Base-by-base conservation (phyloP, 92 coral and sea anemone species). In the Hydrozoanthus gracilis region DNA sequence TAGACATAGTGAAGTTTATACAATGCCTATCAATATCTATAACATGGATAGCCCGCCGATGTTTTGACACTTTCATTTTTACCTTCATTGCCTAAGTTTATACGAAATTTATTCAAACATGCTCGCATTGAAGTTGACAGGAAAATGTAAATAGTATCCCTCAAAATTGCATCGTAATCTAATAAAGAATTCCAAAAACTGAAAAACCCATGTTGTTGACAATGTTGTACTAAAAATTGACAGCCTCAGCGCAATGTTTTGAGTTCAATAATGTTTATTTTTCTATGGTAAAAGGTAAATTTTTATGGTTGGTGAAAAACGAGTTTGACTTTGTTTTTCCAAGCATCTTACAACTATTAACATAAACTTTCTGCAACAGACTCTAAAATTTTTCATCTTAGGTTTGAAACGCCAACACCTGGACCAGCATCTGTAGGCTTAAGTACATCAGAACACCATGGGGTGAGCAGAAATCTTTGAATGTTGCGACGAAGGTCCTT, bases 381-480 rank as follows among this genome's bases (percentile, higher is more conserved):
- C 62, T 10, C 62, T 56, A 56, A 6, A 56, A 56, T 3, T 9
- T 56, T 10, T 56, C 62, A 56, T 56, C 14, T n/a, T 68, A 71
- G 67, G 52, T 90, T 90, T 73, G 90, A 79, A 48, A 90, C 79
- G 0, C 92, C 90, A 75, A 86, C 85, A 18, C 90, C 90, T 86
- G 84, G 92, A 61, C 92, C 90, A 35, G 90, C 86, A 87, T 86
- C 92, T 58, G 92, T 90, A 11, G 90, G 48, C 71, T 90, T 86
- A 61, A 90, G 90, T 18, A 90, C 82, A 75, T 84, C 82, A 83
- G 90, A 90, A 76, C 87, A 90, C 82, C 72, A 73, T 15, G 73
- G 82, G 35, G 73, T 55, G 52, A 85, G 61, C 71, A 73, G 88
- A 11, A 85, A 73, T 44, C 72, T 73, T 74, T 85, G 49, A 35